Percentiles rank a stretch among this genome's conserved stretches.
Evolutionary conservation across 2,797 vertebrate species (phyloP).

Genomic region (Microctenopoma steveboyesi): DNA sequence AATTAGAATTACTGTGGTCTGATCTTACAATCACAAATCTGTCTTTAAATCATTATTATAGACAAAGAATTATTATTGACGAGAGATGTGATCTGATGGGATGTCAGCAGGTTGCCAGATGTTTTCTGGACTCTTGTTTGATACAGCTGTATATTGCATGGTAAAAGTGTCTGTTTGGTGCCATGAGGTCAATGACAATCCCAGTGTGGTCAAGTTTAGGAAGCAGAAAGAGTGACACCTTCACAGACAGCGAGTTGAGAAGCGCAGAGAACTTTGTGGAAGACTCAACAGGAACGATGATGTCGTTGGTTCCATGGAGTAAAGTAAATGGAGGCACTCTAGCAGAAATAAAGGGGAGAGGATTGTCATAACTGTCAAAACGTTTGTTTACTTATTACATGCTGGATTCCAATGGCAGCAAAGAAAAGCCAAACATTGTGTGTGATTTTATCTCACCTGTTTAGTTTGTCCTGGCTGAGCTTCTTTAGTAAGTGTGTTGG

Average conservation of each 20-base stretch:
- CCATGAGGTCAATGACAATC: slow-evolving; percentile 83
- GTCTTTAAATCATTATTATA: slow-evolving; percentile 2
- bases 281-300: slow-evolving; percentile 78
- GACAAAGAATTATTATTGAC: slow-evolving; percentile 3
- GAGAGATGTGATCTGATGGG: background rate
- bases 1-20: background rate
- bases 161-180: slow-evolving; percentile 75
- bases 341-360: slow-evolving; percentile 4
- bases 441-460: slow-evolving; percentile 61
- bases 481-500: slow-evolving; percentile 71
- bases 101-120: slow-evolving; percentile 47
- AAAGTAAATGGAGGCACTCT: slow-evolving; percentile 80
- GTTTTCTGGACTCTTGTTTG: slow-evolving; percentile 76
- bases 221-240: slow-evolving; percentile 78
- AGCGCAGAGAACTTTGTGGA: slow-evolving; percentile 77
- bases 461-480: slow-evolving; percentile 71
- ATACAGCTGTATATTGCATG: slow-evolving; percentile 76
- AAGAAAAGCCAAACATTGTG: background rate
- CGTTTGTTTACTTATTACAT: background rate
- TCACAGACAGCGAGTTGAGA: slow-evolving; percentile 71
- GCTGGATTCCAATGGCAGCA: background rate
- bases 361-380: background rate
- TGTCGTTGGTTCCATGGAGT: slow-evolving; percentile 80
- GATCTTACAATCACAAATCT: slow-evolving; percentile 10
- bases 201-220: slow-evolving; percentile 78